Percentiles rank a stretch among this genome's conserved stretches.
Conservation (phyloP, 2,797 vertebrate genomes). For the Smutsia gigantea region DNA sequence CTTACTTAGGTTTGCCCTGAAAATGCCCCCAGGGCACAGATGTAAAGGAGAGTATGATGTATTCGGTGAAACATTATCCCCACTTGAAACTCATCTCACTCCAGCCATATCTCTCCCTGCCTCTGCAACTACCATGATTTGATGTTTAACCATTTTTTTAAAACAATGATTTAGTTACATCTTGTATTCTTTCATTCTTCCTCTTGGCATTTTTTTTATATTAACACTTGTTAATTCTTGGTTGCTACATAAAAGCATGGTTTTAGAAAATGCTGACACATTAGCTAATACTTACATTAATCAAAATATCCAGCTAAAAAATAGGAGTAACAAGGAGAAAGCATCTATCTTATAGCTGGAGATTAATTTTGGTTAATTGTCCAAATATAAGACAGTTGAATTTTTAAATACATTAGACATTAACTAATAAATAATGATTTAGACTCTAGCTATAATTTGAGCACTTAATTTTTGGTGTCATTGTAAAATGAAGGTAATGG, state of each 20-base stretch:
- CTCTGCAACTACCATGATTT: not conserved
- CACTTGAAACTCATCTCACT: not conserved
- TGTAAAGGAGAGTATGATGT: not conserved
- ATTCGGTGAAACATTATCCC: not conserved
- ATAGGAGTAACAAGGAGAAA: not conserved
- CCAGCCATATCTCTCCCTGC: not conserved
- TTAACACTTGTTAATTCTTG: slow-evolving; percentile 21
- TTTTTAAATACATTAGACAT: slow-evolving; percentile 17
- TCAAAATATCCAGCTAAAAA: not conserved
- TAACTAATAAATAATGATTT: not conserved
- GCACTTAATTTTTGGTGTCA: not conserved
- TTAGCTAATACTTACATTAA: not conserved
- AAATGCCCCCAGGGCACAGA: not conserved
- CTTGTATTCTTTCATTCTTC: not conserved
- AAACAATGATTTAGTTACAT: not conserved
- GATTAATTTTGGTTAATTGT: slow-evolving; percentile 34
- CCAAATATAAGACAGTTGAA: not conserved
- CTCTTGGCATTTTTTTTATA: not conserved
- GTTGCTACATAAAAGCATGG: not conserved
- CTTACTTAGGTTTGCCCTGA: not conserved
- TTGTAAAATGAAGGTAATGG: not conserved
- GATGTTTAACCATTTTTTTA: not conserved
- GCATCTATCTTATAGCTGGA: not conserved
- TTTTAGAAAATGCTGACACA: not conserved
- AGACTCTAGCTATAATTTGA: not conserved